Conservation (phyloP, 2,888 invertebrate species). For the Serrognathus titanus region DNA sequence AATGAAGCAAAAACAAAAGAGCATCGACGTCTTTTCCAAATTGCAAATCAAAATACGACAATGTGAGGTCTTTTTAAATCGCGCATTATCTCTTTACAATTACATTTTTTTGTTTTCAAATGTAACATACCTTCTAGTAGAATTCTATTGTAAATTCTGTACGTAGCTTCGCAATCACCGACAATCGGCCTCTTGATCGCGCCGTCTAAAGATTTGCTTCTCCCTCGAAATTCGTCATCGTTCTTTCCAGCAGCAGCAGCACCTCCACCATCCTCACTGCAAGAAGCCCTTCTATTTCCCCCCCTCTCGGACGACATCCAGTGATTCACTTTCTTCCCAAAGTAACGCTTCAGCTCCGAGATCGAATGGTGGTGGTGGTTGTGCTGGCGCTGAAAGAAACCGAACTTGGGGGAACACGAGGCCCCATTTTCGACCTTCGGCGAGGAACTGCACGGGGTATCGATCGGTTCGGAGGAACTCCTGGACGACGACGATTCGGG, state of each 20-base stretch:
- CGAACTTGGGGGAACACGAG: constrained; percentile 21
- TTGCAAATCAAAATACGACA: too few species aligned
- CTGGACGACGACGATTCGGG: constrained; percentile 32
- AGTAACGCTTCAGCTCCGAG: constrained; percentile 72
- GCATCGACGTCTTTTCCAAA: too few species aligned
- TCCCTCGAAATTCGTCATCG: constrained; percentile 67
- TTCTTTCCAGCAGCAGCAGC: constrained; percentile 18
- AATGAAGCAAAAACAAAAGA: too few species aligned
- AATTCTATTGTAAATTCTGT: constrained; percentile 77
- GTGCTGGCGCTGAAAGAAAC: constrained; percentile 28
- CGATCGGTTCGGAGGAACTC: constrained; percentile 34
- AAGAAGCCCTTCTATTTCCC: constrained; percentile 39
- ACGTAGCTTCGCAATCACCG: constrained; percentile 76
- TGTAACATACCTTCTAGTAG: constrained; percentile 62
- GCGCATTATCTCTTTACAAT: too few species aligned
- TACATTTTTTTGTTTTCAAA: too few species aligned
- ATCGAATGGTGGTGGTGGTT: constrained; percentile 62
- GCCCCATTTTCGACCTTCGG: constrained; percentile 29
- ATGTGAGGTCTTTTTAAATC: too few species aligned
- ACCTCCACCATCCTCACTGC: constrained; percentile 51
- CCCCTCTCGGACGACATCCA: constrained; percentile 54
- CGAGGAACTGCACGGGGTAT: constrained; percentile 28
- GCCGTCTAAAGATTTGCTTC: constrained; percentile 76
- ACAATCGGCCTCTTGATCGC: constrained; percentile 52
- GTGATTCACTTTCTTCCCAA: constrained; percentile 70